These are phyloP conservation scores for Buceros bicornis DNA, from an alignment of 2,797 vertebrate genomes.

Conservation along the genomic window DNA sequence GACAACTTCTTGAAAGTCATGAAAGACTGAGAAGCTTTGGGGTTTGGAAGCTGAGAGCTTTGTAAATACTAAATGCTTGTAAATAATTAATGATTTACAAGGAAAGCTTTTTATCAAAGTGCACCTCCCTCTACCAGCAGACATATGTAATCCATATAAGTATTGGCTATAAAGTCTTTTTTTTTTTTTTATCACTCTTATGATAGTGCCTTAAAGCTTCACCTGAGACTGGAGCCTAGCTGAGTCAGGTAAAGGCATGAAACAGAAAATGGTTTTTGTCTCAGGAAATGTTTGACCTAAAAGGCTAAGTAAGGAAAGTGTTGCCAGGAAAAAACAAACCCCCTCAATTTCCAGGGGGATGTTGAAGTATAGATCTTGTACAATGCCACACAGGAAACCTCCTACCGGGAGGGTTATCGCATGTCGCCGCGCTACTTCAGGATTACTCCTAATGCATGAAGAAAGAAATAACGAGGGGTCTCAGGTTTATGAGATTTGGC, in stretches of 20 bases:
- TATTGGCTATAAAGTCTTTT: not conserved
- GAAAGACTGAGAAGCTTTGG: not conserved
- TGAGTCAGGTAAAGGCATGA: not conserved
- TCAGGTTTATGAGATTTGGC: not conserved
- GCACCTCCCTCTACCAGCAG: not conserved
- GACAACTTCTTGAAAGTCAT: not conserved
- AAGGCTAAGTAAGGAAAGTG: not conserved
- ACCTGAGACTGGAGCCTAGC: not conserved
- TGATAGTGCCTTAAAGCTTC: not conserved
- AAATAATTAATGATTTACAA: constrained; percentile 50
- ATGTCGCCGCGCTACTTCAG: not conserved
- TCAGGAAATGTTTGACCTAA: constrained; percentile 21
- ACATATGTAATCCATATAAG: not conserved
- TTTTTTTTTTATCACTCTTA: not conserved
- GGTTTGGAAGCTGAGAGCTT: constrained; percentile 2
- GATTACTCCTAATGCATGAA: not conserved
- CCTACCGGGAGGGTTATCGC: not conserved
- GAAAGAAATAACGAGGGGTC: not conserved
- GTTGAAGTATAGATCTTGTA: constrained; percentile 1
- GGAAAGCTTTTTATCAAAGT: constrained; percentile 45
- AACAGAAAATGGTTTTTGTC: not conserved
- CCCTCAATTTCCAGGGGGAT: constrained; percentile 11
- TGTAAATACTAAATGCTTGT: not conserved
- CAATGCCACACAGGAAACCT: constrained; percentile 37
- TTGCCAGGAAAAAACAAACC: constrained; percentile 28